Base-by-base conservation (phyloP, 2,113 vertebrate species). In the Meriones unguiculatus region DNA sequence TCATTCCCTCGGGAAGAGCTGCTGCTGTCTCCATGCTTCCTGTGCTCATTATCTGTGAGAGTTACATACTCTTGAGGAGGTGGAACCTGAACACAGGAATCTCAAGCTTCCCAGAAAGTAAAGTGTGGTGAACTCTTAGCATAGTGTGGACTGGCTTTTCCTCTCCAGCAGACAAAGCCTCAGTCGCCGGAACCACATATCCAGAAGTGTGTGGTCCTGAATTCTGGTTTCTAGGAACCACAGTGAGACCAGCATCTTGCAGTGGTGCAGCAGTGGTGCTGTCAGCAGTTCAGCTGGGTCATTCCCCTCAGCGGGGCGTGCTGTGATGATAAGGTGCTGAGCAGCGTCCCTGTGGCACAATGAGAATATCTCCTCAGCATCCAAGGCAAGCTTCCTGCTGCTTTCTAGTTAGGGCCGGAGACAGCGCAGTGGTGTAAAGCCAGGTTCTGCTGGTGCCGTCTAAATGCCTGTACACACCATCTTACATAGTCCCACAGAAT, bases 21-120 rank as follows among this genome's bases (percentile, higher is more conserved):
- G 41, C 57, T 65, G 3, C 13, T 38, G 24, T 54, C 54, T 7
- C 35, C 0, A 1, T 25, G 2, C 57, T 38, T 22, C 13, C 10
- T 11, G 0, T 17, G 11, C 28, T 32, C 9, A 1, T 17, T 38
- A 2, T 22, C 5, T 54, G 13, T 30, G 18, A 41, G 28, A 5
- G 13, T 86, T 17, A 13, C 70, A 76, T 75, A 54, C 85, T 87
- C 54, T 72, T 2, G 62, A 3, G 81, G 77, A 89, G 9, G 17
- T 76, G 22, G 75, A 80, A 30, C 72, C 81, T 52, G 5, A 84
- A 18, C 38, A 64, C 25, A 14, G 67, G 59, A 32, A 81, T 50
- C 4, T 67, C 30, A 41, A 30, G 67, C 59, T 81, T 90, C 67
- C 50, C 80, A 41, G 57, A 88, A 41, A 77, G 52, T 12, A 50